Evolutionary conservation across 1,140 invertebrate species (phyloP).

Genomic region (Drosophila repletoides): DNA sequence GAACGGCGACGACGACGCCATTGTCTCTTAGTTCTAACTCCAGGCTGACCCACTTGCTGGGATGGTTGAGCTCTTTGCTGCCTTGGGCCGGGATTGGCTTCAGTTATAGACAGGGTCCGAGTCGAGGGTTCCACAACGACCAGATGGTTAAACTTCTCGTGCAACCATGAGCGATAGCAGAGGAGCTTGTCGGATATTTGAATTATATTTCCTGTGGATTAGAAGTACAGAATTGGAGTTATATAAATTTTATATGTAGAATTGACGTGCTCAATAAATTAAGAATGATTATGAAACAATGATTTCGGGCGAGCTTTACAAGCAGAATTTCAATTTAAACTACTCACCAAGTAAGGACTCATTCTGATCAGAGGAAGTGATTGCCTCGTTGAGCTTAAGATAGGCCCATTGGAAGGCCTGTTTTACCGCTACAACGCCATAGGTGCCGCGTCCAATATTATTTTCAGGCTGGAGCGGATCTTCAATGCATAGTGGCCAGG

Average conservation of each 20-base stretch:
- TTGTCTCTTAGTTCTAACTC: too few species aligned
- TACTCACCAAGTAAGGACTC: constrained; percentile 83
- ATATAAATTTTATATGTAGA: too few species aligned
- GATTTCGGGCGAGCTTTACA: constrained; percentile 17
- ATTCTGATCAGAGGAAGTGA: constrained; percentile 83
- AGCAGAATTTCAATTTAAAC: constrained; percentile 82
- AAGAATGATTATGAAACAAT: neutral
- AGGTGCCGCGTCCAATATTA: constrained; percentile 97
- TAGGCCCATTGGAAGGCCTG: constrained; percentile 97
- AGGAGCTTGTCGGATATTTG: constrained; percentile 95
- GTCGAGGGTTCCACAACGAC: constrained; percentile 18
- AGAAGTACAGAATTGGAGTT: too few species aligned
- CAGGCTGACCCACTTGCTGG: too few species aligned
- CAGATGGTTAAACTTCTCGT: constrained; percentile 82
- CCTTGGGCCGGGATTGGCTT: too few species aligned
- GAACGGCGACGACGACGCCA: too few species aligned
- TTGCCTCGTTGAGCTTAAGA: constrained; percentile 90
- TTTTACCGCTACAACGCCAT: constrained; percentile 93
- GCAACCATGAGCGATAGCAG: constrained; percentile 90
- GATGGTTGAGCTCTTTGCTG: too few species aligned
- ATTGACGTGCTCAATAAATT: neutral
- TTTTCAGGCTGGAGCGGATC: constrained; percentile 96
- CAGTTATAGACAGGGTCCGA: too few species aligned
- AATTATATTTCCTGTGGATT: constrained; percentile 88
- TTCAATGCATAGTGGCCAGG: constrained; percentile 96